Evolutionary conservation across 2,797 vertebrate genomes (phyloP).

Genomic region (Antrozous pallidus): DNA sequence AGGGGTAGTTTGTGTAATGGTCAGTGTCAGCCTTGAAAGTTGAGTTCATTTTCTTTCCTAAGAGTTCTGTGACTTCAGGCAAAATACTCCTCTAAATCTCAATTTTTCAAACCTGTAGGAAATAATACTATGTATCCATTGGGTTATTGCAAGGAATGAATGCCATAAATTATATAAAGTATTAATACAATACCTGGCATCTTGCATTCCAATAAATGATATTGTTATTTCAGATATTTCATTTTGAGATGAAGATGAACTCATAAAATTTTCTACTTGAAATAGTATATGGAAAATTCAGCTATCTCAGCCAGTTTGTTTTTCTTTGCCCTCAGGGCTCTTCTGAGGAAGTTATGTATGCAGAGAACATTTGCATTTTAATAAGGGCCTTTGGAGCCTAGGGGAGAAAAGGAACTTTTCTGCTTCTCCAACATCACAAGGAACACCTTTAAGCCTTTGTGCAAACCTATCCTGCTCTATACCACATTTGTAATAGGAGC

Average conservation of each 20-base stretch:
- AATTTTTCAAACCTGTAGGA: background rate
- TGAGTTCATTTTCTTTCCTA: background rate
- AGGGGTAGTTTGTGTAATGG: background rate
- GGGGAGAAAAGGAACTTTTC: background rate
- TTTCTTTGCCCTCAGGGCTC: background rate
- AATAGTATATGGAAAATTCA: background rate
- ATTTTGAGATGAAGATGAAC: background rate
- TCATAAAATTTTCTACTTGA: background rate
- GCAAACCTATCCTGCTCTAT: background rate
- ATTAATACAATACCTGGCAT: background rate
- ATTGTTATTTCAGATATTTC: background rate
- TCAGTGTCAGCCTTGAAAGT: background rate
- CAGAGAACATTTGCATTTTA: slow-evolving; percentile 20
- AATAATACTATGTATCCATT: background rate
- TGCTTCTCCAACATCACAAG: background rate
- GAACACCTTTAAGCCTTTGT: background rate
- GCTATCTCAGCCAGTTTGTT: background rate
- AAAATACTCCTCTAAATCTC: background rate
- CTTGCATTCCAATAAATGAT: background rate
- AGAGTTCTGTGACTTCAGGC: background rate
- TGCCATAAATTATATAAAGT: background rate
- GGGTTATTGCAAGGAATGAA: background rate
- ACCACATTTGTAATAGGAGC: background rate
- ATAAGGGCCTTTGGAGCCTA: background rate
- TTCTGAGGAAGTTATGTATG: background rate